phyloP scores from a whole-genome alignment of 2,888 invertebrate genomes.

The Stenodera caucasica region DNA sequence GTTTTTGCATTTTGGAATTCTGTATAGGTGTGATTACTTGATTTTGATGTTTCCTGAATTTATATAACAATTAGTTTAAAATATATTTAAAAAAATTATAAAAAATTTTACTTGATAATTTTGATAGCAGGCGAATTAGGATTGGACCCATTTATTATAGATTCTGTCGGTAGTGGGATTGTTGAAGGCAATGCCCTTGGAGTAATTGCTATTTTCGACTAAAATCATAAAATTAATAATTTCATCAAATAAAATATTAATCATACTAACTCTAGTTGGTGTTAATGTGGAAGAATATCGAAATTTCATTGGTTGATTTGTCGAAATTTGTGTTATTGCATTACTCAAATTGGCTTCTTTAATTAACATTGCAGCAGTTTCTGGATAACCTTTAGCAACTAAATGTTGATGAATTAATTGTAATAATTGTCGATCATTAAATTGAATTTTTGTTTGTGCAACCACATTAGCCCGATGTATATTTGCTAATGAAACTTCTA shows the following conservation, averaged over 20 bases:
- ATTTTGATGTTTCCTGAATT: slow-evolving; percentile 30
- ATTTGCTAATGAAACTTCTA: slow-evolving; percentile 84
- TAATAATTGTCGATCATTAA: slow-evolving; percentile 89
- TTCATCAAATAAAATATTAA: neutral
- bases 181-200: slow-evolving; percentile 13
- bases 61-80: neutral
- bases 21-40: slow-evolving; percentile 34
- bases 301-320: slow-evolving; percentile 54
- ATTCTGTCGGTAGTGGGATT: slow-evolving; percentile 11
- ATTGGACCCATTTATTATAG: slow-evolving; percentile 28
- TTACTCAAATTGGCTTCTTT: slow-evolving; percentile 73
- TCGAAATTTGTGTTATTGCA: slow-evolving; percentile 55
- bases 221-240: slow-evolving; percentile 1
- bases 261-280: slow-evolving; percentile 56
- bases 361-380: slow-evolving; percentile 73
- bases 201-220: neutral
- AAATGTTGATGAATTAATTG: slow-evolving; percentile 91
- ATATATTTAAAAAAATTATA: neutral
- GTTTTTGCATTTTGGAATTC: slow-evolving; percentile 57
- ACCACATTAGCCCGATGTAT: slow-evolving; percentile 84
- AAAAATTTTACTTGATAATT: slow-evolving; percentile 44
- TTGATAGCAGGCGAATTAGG: slow-evolving; percentile 36
- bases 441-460: slow-evolving; percentile 93
- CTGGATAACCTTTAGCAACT: slow-evolving; percentile 70
- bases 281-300: slow-evolving; percentile 58